Conservation (phyloP, 2,113 vertebrate species). For the Corythornis madagascariensis region DNA sequence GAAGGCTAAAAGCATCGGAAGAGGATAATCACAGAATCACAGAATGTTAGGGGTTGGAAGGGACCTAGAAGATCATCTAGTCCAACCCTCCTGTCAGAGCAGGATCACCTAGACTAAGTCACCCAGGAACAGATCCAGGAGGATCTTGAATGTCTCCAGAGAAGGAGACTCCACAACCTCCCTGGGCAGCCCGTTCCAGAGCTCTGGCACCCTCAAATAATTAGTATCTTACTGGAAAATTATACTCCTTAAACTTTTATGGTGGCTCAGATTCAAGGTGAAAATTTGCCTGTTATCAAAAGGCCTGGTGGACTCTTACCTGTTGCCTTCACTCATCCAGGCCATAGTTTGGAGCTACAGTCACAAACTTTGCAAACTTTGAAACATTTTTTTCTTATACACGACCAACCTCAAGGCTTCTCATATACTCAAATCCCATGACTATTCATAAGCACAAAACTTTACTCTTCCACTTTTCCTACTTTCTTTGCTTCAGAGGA, state of each 20-base stretch:
- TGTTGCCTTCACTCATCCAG: background rate
- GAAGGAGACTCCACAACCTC: too few relatives aligned
- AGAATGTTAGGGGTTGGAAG: too few relatives aligned
- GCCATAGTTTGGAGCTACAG: background rate
- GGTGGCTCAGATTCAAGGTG: background rate
- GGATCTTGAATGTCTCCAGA: too few relatives aligned
- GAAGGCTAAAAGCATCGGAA: background rate
- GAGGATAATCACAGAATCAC: background rate
- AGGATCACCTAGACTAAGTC: too few relatives aligned
- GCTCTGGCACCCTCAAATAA: background rate
- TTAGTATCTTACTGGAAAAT: background rate
- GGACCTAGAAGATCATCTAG: too few relatives aligned
- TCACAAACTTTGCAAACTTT: background rate
- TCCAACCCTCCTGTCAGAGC: too few relatives aligned
- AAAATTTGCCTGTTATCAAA: background rate
- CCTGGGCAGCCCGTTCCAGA: too few relatives aligned
- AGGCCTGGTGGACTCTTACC: background rate
- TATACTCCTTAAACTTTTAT: background rate
- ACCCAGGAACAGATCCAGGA: too few relatives aligned
- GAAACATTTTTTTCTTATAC: background rate
- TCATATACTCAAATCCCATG: background rate
- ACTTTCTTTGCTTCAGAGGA: background rate
- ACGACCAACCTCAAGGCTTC: background rate
- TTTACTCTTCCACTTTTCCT: background rate
- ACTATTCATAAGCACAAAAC: background rate